phyloP scores from a whole-genome alignment of 2,797 vertebrate genomes.

The Lagocephalus sceleratus region DNA sequence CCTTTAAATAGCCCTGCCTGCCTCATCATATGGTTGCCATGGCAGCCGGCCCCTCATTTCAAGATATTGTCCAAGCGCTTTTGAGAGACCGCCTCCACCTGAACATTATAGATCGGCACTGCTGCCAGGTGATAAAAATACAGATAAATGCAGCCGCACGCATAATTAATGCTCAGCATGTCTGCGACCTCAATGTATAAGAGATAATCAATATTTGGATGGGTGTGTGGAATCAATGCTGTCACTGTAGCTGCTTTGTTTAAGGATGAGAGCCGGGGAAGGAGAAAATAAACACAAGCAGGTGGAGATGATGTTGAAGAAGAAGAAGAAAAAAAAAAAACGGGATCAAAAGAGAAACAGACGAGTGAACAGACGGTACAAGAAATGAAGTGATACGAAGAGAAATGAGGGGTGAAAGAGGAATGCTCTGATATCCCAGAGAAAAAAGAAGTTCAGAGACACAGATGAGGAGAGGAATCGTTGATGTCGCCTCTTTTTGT shows the following conservation, averaged over 20 bases:
- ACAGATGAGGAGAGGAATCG: constrained; percentile 21
- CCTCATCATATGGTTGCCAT: constrained; percentile 78
- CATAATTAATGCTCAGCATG: constrained; percentile 34
- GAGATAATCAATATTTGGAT: constrained; percentile 34
- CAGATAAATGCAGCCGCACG: constrained; percentile 26
- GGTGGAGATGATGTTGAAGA: constrained; percentile 4
- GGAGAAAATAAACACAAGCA: neutral
- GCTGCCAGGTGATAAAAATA: constrained; percentile 20
- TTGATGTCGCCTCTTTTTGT: constrained; percentile 29
- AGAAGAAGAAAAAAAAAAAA: constrained; percentile 21
- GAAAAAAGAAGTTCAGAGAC: constrained; percentile 29
- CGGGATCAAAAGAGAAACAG: constrained; percentile 60
- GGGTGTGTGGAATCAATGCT: constrained; percentile 14
- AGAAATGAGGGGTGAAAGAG: constrained; percentile 53
- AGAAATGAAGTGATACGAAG: constrained; percentile 45
- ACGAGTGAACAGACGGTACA: constrained; percentile 62
- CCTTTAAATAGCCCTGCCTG: constrained; percentile 77
- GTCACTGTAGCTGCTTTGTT: too few relatives aligned
- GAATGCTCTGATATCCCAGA: constrained; percentile 49
- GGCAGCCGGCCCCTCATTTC: constrained; percentile 69
- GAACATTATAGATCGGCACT: constrained; percentile 48
- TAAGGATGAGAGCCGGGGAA: neutral
- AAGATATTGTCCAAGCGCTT: constrained; percentile 69
- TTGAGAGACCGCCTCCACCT: constrained; percentile 58
- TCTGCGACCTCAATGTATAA: constrained; percentile 5